Conservation (phyloP, 2,113 vertebrate genomes). For the Pangasianodon hypophthalmus region DNA sequence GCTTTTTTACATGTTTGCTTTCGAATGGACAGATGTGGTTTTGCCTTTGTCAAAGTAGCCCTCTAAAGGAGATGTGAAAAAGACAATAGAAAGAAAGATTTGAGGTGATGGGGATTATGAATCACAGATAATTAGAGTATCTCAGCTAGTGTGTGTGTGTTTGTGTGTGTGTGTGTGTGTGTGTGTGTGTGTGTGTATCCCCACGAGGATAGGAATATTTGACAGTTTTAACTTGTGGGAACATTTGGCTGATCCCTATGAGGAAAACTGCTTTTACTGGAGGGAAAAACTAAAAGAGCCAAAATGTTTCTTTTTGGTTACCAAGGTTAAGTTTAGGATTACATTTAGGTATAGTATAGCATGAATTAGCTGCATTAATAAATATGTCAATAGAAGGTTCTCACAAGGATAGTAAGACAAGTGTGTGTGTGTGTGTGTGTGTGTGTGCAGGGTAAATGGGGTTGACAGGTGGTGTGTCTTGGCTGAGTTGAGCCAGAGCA, state of each 20-base stretch:
- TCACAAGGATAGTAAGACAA: constrained; percentile 1
- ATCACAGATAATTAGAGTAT: neutral
- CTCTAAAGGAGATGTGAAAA: neutral
- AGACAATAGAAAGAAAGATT: neutral
- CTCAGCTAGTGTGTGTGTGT: neutral
- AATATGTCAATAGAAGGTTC: neutral
- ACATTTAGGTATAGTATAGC: neutral
- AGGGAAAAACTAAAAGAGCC: neutral
- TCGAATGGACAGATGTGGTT: neutral
- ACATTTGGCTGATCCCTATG: neutral
- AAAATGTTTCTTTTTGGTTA: neutral
- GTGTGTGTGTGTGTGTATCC: constrained; percentile 3
- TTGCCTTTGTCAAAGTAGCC: neutral
- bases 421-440: constrained; percentile 26
- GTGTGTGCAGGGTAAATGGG: constrained; percentile 52
- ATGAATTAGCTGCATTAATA: neutral
- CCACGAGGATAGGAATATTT: neutral
- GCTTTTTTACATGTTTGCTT: neutral
- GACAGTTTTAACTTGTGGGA: neutral
- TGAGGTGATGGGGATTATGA: constrained; percentile 10
- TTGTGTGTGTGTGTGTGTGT: neutral
- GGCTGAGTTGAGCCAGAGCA: constrained; percentile 58
- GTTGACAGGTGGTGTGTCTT: constrained; percentile 64
- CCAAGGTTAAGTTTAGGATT: neutral
- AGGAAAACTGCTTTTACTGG: neutral